Percentiles rank a stretch among this genome's conserved stretches.
These are phyloP conservation scores for Orthosia incerta DNA, from an alignment of 2,888 invertebrate genomes.

Conservation along the genomic window DNA sequence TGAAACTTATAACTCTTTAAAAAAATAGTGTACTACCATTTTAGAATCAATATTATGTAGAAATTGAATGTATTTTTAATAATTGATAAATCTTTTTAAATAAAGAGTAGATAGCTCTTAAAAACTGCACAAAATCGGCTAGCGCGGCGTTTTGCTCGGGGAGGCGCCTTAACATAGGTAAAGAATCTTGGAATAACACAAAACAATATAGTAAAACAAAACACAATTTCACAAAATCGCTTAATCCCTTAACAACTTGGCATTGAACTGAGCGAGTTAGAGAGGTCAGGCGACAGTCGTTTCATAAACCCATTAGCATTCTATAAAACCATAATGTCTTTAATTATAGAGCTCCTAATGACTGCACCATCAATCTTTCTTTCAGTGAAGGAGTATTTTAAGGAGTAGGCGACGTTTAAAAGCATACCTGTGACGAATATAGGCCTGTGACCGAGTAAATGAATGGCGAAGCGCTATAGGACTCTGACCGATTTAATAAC, in stretches of 20 bases:
- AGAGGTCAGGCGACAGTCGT: conserved; percentile 47
- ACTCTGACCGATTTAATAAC: neutral
- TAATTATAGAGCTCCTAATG: conserved; percentile 53
- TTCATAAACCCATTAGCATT: conserved; percentile 60
- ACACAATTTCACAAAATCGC: conserved; percentile 8
- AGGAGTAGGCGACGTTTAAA: conserved; percentile 16
- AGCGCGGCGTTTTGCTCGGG: too few relatives aligned
- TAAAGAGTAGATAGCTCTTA: too few relatives aligned
- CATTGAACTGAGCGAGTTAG: conserved; percentile 49
- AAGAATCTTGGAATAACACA: neutral
- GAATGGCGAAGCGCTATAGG: neutral
- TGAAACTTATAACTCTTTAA: too few relatives aligned
- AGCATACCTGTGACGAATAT: neutral
- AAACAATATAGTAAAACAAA: conserved; percentile 2
- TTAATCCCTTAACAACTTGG: conserved; percentile 24
- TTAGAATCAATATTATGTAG: too few relatives aligned
- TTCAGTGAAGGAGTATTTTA: conserved; percentile 39
- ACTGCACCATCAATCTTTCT: conserved; percentile 52
- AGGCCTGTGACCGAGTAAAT: conserved; percentile 10
- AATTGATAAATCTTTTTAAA: too few relatives aligned
- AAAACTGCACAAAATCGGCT: too few relatives aligned
- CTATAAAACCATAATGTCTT: conserved; percentile 48
- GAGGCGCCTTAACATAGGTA: too few relatives aligned
- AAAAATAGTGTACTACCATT: too few relatives aligned
- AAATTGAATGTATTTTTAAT: too few relatives aligned